Conservation (phyloP, 1,140 invertebrate genomes). For the Caligus rogercresseyi region DNA sequence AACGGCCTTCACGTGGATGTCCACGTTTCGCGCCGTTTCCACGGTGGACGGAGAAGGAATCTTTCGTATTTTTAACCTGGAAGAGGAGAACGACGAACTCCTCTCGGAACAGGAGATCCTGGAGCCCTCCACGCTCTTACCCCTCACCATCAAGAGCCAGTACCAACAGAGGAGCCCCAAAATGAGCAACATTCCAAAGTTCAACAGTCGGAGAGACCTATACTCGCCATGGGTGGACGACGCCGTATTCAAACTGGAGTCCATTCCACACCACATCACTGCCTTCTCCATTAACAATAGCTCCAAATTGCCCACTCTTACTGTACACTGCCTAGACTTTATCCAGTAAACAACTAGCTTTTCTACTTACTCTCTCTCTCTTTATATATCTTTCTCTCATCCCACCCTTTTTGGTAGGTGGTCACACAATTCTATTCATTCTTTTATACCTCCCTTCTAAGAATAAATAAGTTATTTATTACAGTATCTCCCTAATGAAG, state of each 20-base stretch:
- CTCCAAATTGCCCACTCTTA: background rate
- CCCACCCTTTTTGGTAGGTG: background rate
- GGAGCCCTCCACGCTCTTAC: background rate
- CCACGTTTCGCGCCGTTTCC: constrained; percentile 10
- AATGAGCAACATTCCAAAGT: background rate
- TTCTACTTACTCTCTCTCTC: background rate
- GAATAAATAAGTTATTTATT: background rate
- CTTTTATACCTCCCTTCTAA: background rate
- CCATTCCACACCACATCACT: constrained; percentile 14
- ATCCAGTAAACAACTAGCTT: constrained; percentile 7
- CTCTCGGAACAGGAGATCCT: constrained; percentile 6
- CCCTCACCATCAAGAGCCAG: background rate
- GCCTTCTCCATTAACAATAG: constrained; percentile 10
- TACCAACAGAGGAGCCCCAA: background rate
- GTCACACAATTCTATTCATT: background rate
- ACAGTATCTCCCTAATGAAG: background rate
- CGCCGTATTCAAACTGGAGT: constrained; percentile 10
- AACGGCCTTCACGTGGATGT: constrained; percentile 15
- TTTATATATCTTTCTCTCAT: background rate
- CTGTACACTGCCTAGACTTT: constrained; percentile 17
- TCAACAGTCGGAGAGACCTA: background rate
- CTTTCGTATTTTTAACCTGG: constrained; percentile 2
- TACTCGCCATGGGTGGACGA: constrained; percentile 3
- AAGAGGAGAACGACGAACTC: background rate
- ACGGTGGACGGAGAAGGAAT: background rate